A percentile compares a stretch with the other conserved stretches of the same genome.
These are phyloP conservation scores for Oryzias celebensis DNA, from an alignment of 2,113 vertebrate species.

Conservation along the genomic window DNA sequence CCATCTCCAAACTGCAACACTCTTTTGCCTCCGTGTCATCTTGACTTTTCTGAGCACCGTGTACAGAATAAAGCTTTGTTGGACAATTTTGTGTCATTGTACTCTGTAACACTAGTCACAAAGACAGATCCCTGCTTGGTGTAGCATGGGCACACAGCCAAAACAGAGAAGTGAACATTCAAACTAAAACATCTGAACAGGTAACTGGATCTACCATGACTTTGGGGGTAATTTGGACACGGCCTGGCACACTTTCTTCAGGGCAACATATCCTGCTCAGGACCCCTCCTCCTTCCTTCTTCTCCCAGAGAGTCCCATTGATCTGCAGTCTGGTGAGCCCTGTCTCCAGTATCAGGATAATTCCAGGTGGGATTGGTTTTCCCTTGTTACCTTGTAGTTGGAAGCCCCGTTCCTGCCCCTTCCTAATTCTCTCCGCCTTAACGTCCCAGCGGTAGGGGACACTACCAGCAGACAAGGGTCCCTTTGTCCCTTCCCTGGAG, in stretches of 20 bases:
- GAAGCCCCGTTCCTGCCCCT: constrained; percentile 75
- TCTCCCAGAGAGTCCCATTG: constrained; percentile 73
- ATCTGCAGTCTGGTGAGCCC: constrained; percentile 68
- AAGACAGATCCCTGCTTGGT: constrained; percentile 41
- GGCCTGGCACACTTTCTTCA: constrained; percentile 71
- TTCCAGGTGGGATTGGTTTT: constrained; percentile 80
- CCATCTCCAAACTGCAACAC: not conserved
- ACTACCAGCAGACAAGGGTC: constrained; percentile 64
- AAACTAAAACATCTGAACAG: constrained; percentile 77
- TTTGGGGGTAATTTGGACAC: constrained; percentile 74
- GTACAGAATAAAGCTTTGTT: constrained; percentile 31
- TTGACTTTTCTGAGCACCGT: constrained; percentile 10
- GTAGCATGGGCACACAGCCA: constrained; percentile 56
- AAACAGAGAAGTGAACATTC: constrained; percentile 68
- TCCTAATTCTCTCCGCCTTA: constrained; percentile 76
- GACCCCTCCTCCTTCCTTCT: constrained; percentile 58
- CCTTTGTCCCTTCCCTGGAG: constrained; percentile 69
- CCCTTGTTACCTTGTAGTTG: constrained; percentile 79
- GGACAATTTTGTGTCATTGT: constrained; percentile 38
- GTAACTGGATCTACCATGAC: constrained; percentile 73
- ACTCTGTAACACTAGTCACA: constrained; percentile 49
- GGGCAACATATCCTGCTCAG: constrained; percentile 74
- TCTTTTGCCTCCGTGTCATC: not conserved
- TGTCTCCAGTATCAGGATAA: constrained; percentile 75
- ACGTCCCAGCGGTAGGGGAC: constrained; percentile 62